These are phyloP conservation scores for Irena cyanogastra DNA, from an alignment of 2,113 vertebrate genomes.

Conservation along the genomic window DNA sequence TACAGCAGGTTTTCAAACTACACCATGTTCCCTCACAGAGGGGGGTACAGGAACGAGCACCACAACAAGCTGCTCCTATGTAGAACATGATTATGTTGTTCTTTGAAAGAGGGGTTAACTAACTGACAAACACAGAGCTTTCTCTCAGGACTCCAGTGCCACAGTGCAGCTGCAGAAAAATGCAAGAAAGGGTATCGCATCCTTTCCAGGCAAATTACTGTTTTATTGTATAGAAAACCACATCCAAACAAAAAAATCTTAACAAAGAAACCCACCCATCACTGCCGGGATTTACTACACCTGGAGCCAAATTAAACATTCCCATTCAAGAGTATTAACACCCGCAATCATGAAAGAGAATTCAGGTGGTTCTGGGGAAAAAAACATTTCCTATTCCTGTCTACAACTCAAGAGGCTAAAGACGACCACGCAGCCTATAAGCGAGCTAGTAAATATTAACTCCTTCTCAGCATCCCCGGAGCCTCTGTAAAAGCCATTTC, in stretches of 20 bases:
- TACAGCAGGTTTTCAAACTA: neutral
- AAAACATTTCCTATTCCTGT: neutral
- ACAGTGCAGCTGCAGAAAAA: neutral
- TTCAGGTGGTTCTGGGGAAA: neutral
- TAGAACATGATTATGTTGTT: neutral
- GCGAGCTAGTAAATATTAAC: neutral
- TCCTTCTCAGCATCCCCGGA: neutral
- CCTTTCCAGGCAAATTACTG: neutral
- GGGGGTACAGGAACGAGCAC: neutral
- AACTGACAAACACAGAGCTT: neutral
- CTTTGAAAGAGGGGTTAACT: neutral
- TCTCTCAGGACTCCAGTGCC: neutral
- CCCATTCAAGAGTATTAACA: neutral
- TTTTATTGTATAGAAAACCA: neutral
- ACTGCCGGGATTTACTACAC: neutral
- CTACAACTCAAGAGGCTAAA: neutral
- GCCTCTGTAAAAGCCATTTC: neutral
- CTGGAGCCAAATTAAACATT: neutral
- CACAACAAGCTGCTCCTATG: neutral
- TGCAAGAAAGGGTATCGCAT: neutral
- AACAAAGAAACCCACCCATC: neutral
- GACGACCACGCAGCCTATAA: neutral
- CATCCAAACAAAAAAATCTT: neutral
- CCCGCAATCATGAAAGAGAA: neutral
- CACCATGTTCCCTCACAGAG: fast-evolving